phyloP scores from a whole-genome alignment of 2,888 invertebrate genomes.

The Himalopsyche tibetana region DNA sequence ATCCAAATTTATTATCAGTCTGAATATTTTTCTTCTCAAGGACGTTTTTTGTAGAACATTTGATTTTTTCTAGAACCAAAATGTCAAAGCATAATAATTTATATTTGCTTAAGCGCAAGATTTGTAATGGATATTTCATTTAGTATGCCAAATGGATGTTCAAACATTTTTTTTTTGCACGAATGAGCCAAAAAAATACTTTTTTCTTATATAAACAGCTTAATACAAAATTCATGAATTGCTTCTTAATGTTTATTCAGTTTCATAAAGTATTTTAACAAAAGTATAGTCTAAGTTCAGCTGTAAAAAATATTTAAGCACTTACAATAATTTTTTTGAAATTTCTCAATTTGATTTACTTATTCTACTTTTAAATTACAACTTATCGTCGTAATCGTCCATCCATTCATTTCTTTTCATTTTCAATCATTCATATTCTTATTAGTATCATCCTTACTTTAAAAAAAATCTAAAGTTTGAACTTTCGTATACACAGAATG shows the following conservation, averaged over 20 bases:
- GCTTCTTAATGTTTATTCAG: not conserved
- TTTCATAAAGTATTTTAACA: not conserved
- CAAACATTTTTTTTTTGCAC: not conserved
- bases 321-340: too few relatives aligned
- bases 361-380: too few relatives aligned
- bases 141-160: slow-evolving; percentile 8
- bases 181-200: not conserved
- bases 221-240: not conserved
- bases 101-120: not conserved
- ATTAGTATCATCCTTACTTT: too few relatives aligned
- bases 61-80: not conserved
- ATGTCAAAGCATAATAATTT: slow-evolving; percentile 22
- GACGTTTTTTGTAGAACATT: not conserved
- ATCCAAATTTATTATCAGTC: not conserved
- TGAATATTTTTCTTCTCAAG: not conserved
- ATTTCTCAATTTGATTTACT: too few relatives aligned
- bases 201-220: not conserved
- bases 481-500: too few relatives aligned
- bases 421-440: too few relatives aligned
- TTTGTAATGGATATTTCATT: not conserved
- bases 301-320: too few relatives aligned
- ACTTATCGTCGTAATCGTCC: too few relatives aligned
- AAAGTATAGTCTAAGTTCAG: not conserved
- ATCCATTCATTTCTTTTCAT: too few relatives aligned
- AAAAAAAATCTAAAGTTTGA: too few relatives aligned